Evolutionary conservation across 2,888 invertebrate species (phyloP).

Genomic region (Anarsia innoxiella): DNA sequence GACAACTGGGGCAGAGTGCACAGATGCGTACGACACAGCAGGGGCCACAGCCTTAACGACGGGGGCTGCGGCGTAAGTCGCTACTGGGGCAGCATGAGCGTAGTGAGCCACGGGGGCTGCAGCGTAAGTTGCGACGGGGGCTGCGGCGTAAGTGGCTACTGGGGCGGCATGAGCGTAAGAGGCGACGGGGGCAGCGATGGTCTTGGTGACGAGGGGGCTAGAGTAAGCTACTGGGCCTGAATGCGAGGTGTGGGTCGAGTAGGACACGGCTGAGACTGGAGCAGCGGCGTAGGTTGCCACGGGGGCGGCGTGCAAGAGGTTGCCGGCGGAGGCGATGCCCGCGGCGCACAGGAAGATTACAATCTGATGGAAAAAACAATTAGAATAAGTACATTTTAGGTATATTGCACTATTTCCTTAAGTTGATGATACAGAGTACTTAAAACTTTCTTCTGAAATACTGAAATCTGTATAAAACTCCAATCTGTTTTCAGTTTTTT

Average conservation of each 20-base stretch:
- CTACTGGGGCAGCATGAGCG: conserved; percentile 27
- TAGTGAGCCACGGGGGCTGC: conserved; percentile 66
- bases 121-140: conserved; percentile 40
- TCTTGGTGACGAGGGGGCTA: conserved; percentile 19
- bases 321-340: conserved; percentile 77
- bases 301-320: conserved; percentile 56
- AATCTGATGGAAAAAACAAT: conserved; percentile 40
- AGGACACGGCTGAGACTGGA: conserved; percentile 47
- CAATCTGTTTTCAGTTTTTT: too few species aligned
- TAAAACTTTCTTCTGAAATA: too few species aligned
- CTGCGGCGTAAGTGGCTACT: conserved; percentile 39
- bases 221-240: conserved; percentile 23
- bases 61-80: conserved; percentile 25
- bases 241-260: conserved; percentile 21
- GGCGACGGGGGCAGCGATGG: conserved; percentile 42
- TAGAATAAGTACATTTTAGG: neutral
- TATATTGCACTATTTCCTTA: too few species aligned
- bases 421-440: too few species aligned
- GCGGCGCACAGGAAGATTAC: conserved; percentile 74
- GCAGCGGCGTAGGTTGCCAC: conserved; percentile 66
- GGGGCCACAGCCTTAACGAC: conserved; percentile 17
- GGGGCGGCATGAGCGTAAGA: conserved; percentile 37
- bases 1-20: conserved; percentile 23
- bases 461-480: too few species aligned
- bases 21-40: conserved; percentile 17